Evolutionary conservation across 2,888 invertebrate genomes (phyloP).

Genomic region (Nephrotoma guestfalica): DNA sequence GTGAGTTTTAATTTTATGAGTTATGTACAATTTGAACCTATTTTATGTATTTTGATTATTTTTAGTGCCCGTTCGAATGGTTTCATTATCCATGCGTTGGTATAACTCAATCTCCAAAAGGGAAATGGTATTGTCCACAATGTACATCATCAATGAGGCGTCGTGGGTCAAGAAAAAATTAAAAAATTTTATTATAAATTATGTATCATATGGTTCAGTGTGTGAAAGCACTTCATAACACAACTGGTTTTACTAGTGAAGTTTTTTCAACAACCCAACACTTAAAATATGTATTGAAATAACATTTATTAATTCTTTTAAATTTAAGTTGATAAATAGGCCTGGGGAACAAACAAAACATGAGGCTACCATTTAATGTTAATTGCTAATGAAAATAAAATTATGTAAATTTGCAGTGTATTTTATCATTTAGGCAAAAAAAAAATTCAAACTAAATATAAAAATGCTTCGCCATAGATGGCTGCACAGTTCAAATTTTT

Average conservation of each 20-base stretch:
- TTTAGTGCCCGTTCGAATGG: constrained; percentile 95
- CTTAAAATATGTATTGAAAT: not conserved
- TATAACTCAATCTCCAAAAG: constrained; percentile 89
- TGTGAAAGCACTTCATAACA: not conserved
- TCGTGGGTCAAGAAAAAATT: constrained; percentile 67
- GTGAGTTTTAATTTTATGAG: constrained; percentile 40
- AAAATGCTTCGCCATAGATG: too few relatives aligned
- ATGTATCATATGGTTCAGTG: not conserved
- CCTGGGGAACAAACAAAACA: too few relatives aligned
- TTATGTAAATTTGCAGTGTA: too few relatives aligned
- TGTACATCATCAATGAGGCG: constrained; percentile 81
- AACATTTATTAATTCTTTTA: too few relatives aligned
- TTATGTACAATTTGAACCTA: not conserved
- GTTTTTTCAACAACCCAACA: not conserved
- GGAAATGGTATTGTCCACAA: constrained; percentile 98
- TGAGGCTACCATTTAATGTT: too few relatives aligned
- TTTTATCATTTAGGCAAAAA: too few relatives aligned
- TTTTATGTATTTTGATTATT: constrained; percentile 18
- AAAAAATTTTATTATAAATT: constrained; percentile 11
- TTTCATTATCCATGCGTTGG: constrained; percentile 98
- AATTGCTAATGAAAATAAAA: too few relatives aligned
- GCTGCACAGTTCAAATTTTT: too few relatives aligned
- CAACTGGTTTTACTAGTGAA: not conserved
- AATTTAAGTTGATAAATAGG: too few relatives aligned
- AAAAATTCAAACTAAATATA: too few relatives aligned